These are phyloP conservation scores for Brenthis ino DNA, from an alignment of 2,888 invertebrate species.

Conservation along the genomic window DNA sequence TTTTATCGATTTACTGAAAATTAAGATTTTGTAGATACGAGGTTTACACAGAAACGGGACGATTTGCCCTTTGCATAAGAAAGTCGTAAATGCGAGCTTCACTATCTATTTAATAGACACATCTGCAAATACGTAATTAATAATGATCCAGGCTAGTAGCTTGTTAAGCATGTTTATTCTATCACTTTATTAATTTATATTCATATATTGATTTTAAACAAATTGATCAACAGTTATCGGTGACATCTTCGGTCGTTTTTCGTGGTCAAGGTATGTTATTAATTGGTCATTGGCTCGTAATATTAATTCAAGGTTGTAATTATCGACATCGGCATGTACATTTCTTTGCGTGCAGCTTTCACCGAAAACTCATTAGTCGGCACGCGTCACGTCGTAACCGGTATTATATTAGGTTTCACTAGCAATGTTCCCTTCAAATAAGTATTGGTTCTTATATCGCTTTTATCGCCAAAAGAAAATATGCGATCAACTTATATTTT, in stretches of 20 bases:
- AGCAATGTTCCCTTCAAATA: conserved; percentile 50
- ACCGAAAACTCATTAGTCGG: conserved; percentile 77
- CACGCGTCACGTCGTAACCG: conserved; percentile 79
- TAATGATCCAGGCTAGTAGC: neutral
- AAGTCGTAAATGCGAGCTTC: neutral
- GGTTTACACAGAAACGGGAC: no score
- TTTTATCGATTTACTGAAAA: no score
- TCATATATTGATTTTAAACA: conserved; percentile 7
- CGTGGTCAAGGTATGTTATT: conserved; percentile 5
- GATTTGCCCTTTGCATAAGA: neutral
- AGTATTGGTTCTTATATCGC: neutral
- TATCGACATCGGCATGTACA: conserved; percentile 27
- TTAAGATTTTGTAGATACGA: no score
- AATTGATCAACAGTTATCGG: neutral
- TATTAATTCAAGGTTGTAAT: conserved; percentile 32
- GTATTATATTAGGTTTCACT: conserved; percentile 80
- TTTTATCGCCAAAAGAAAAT: neutral
- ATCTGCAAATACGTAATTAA: conserved; percentile 6
- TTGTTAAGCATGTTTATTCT: conserved; percentile 4
- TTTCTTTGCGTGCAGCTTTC: conserved; percentile 56
- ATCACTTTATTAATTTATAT: conserved; percentile 8
- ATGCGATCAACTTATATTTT: neutral
- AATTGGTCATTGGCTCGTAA: conserved; percentile 29
- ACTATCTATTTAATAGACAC: neutral
- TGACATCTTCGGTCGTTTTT: neutral